Evolutionary conservation across 2,113 vertebrate species (phyloP), one percentile per base, ranked within the genome.

Genomic region (Colaptes auratus): DNA sequence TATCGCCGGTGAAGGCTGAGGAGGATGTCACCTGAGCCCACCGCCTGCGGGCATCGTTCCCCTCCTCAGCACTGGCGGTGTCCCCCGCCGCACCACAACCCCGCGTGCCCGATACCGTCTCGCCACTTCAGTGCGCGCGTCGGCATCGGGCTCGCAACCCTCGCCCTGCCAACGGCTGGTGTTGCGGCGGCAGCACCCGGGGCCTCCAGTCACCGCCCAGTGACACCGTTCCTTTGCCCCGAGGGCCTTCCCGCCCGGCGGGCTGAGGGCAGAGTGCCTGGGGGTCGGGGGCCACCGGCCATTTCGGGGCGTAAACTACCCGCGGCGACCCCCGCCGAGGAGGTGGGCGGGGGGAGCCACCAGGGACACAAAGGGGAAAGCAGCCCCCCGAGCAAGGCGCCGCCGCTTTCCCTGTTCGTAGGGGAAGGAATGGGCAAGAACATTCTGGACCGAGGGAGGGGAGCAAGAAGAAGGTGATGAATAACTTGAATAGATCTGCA

Each of bases 401-500:
- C 86, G 31, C 79, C 7, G 33, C 75, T 63, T 39, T 33, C 36
- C 64, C 58, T 16, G 0, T 10, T 63, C 15, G 75, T 18, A 14
- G 48, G 6, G 21, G 15, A 72, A 88, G 39, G 60, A 80, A 42
- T 4, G 50, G 56, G 61, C 89, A 92, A 87, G 95, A 96, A 96
- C 73, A 95, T 95, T 96, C 95, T 95, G 92, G 95, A 93, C 87
- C 21, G 56, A 95, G 86, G 89, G 95, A 92, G 82, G 89, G 79
- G 71, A 77, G 21, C 24, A 75, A 85, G n/a, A 52, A 67, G 82
- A 84, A 87, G 67, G 91, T 35, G 95, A 86, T 95, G 87, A 94
- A 95, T 90, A 96, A 94, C 83, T 86, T 73, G 89, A 92, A 92
- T 92, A 92, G 90, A 94, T 92, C 93, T 75, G 95, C 95, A 80